Conservation (phyloP, 2,797 vertebrate species). For the Tapera naevia region DNA sequence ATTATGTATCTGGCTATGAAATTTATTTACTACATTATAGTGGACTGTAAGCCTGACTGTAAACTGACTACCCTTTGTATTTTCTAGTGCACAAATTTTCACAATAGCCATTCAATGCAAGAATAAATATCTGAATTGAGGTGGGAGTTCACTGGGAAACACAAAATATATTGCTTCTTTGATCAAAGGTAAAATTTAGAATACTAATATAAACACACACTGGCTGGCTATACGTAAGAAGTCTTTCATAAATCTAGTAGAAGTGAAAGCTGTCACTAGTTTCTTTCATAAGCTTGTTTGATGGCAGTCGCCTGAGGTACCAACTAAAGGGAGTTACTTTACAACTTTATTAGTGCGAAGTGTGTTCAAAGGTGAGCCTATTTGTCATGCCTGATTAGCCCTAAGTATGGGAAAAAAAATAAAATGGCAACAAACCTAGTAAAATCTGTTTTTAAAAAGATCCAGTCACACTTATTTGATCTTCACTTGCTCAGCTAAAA, state of each 20-base stretch:
- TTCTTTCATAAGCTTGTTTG: constrained; percentile 70
- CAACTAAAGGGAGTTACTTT: constrained; percentile 73
- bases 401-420: constrained; percentile 65
- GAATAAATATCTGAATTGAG: not conserved
- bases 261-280: constrained; percentile 62
- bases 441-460: constrained; percentile 33
- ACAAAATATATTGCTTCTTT: constrained; percentile 22
- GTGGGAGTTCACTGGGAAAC: not conserved
- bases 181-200: constrained; percentile 33
- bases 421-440: constrained; percentile 43
- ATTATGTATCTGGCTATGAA: not conserved
- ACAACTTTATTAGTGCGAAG: constrained; percentile 73
- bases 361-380: constrained; percentile 74
- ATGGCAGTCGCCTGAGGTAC: constrained; percentile 71
- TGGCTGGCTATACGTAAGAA: not conserved
- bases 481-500: constrained; percentile 3
- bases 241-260: constrained; percentile 40
- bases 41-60: not conserved
- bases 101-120: not conserved
- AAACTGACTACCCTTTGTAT: constrained; percentile 30
- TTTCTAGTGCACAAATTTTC: constrained; percentile 21
- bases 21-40: not conserved
- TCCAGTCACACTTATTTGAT: constrained; percentile 14
- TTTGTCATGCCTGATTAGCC: constrained; percentile 75
- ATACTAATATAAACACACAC: not conserved